phyloP scores from a whole-genome alignment of 2,888 invertebrate genomes.

The Aricia artaxerxes region DNA sequence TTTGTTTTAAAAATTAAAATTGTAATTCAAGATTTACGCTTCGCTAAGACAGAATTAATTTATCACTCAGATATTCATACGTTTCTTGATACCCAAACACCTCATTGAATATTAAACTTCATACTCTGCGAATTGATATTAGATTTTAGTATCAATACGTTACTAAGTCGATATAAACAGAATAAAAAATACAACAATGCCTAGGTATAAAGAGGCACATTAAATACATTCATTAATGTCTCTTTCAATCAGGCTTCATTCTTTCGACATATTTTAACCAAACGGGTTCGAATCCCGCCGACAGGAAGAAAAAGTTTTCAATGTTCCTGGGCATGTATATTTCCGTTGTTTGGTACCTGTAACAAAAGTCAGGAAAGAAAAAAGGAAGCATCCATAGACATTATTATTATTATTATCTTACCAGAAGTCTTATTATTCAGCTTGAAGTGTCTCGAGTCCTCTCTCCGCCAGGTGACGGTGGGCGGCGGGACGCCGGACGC shows the following conservation, averaged over 20 bases:
- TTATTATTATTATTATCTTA: conserved; percentile 42
- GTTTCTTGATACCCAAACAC: not conserved
- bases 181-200: not conserved
- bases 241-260: no score
- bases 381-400: no score
- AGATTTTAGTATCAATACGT: not conserved
- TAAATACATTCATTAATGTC: no score
- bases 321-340: no score
- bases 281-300: no score
- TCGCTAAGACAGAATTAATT: not conserved
- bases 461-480: conserved; percentile 89
- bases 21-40: not conserved
- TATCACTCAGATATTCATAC: conserved; percentile 6
- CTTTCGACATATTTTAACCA: no score
- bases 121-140: not conserved
- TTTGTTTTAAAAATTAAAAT: not conserved
- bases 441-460: conserved; percentile 84
- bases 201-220: no score
- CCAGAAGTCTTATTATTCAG: conserved; percentile 70
- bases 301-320: no score
- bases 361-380: no score
- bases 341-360: no score
- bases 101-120: not conserved
- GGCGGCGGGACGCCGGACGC: conserved; percentile 91
- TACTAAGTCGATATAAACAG: not conserved